Evolutionary conservation across 2,113 vertebrate genomes (phyloP).

Genomic region (Lagopus leucura): DNA sequence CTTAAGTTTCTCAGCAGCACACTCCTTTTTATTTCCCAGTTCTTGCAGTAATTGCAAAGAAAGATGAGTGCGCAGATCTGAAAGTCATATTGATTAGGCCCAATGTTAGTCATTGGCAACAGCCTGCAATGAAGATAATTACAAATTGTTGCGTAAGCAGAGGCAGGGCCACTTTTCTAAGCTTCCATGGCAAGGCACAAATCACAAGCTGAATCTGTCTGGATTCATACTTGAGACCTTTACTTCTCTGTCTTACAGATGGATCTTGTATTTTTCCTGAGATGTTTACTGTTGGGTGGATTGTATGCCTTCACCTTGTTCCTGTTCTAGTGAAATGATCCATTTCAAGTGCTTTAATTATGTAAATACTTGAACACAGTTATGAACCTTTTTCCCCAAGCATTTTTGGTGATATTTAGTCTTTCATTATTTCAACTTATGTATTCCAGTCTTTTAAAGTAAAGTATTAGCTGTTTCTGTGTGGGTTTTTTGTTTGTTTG

Average conservation of each 20-base stretch:
- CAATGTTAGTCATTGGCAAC: neutral
- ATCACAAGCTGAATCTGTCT: neutral
- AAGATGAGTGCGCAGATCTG: neutral
- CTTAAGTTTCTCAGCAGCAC: neutral
- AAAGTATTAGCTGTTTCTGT: neutral
- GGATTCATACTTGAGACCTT: neutral
- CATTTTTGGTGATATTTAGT: neutral
- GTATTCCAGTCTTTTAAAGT: neutral
- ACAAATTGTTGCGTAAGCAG: neutral
- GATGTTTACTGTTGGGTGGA: neutral
- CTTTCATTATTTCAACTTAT: neutral
- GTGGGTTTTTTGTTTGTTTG: neutral
- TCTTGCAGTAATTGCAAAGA: neutral
- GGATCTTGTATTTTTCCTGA: rapidly evolving
- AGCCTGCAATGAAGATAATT: neutral
- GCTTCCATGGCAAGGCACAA: neutral
- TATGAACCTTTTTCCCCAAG: neutral
- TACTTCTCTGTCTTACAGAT: neutral
- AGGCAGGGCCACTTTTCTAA: neutral
- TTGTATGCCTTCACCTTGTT: neutral
- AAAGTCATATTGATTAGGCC: neutral
- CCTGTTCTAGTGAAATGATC: neutral
- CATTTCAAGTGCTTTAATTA: neutral
- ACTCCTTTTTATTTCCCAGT: neutral
- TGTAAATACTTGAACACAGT: neutral